A percentile compares a stretch with the other conserved stretches of the same genome.
phyloP scores from a whole-genome alignment of 2,888 invertebrate species.

The Temnothorax rugatulus region DNA sequence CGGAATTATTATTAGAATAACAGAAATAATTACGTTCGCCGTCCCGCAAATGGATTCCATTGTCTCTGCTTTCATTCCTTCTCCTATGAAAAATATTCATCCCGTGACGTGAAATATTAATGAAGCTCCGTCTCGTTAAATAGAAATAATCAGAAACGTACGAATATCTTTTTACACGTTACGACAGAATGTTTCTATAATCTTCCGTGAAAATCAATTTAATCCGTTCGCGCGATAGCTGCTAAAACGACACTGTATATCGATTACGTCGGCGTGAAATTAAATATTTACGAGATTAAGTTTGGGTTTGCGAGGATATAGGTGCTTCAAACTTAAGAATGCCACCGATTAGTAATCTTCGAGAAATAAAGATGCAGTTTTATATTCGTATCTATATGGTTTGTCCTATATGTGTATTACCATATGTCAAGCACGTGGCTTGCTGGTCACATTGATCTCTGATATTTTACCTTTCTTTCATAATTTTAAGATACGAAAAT shows the following conservation, averaged over 20 bases:
- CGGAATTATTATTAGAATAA: slow-evolving; percentile 40
- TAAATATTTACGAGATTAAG: slow-evolving; percentile 42
- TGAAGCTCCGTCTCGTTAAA: neutral
- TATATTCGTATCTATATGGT: neutral
- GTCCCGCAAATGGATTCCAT: neutral
- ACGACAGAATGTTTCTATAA: neutral
- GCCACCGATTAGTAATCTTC: neutral
- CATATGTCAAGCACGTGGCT: slow-evolving; percentile 9
- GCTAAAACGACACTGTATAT: slow-evolving; percentile 4
- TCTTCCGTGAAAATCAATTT: slow-evolving; percentile 16
- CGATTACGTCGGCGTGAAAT: slow-evolving; percentile 29
- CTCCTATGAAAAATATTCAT: neutral
- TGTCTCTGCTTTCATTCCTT: neutral
- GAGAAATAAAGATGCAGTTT: slow-evolving; percentile 16
- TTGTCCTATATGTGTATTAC: neutral
- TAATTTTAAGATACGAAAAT: neutral
- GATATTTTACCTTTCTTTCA: slow-evolving; percentile 4
- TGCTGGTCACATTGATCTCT: neutral
- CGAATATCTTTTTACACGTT: neutral
- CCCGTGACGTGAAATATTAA: neutral
- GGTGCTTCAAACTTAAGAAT: slow-evolving; percentile 25
- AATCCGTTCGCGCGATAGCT: neutral
- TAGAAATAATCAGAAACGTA: neutral
- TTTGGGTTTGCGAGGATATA: slow-evolving; percentile 20
- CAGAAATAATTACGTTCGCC: slow-evolving; percentile 9